Evolutionary conservation across 2,888 invertebrate genomes (phyloP).

Genomic region (Salpingus planirostris): DNA sequence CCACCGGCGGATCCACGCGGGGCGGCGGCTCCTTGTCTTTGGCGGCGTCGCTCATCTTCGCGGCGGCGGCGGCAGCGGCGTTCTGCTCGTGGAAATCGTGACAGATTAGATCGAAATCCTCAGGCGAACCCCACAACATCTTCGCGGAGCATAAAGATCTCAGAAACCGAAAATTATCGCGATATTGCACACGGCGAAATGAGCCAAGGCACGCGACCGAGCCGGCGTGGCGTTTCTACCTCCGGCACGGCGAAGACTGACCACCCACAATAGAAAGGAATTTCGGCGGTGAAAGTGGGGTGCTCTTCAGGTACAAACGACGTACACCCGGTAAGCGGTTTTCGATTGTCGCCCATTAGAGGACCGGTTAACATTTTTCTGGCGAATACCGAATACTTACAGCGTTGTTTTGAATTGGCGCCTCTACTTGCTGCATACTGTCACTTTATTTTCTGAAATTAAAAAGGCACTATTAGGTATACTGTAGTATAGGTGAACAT

Average conservation of each 20-base stretch:
- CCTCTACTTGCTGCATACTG: constrained; percentile 53
- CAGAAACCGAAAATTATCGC: neutral
- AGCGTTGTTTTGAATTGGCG: constrained; percentile 49
- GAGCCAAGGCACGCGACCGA: no score
- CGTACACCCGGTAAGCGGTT: no score
- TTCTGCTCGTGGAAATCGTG: no score
- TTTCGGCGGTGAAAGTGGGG: no score
- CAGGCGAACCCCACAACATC: neutral
- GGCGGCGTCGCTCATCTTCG: constrained; percentile 27
- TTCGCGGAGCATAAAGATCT: neutral
- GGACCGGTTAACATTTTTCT: no score
- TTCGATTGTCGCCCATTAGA: no score
- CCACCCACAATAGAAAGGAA: neutral
- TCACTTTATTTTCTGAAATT: constrained; percentile 25
- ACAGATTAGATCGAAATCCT: neutral
- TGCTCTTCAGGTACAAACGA: no score
- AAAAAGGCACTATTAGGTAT: no score
- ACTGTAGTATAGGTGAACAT: no score
- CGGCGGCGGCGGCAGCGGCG: constrained; percentile 5
- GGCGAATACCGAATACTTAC: constrained; percentile 43
- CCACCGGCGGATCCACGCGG: constrained; percentile 63
- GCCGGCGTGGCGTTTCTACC: no score
- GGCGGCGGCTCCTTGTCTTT: constrained; percentile 50
- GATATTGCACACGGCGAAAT: neutral
- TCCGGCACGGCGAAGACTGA: neutral